Evolutionary conservation across 2,113 vertebrate genomes (phyloP).

Genomic region (Salvelinus fontinalis): DNA sequence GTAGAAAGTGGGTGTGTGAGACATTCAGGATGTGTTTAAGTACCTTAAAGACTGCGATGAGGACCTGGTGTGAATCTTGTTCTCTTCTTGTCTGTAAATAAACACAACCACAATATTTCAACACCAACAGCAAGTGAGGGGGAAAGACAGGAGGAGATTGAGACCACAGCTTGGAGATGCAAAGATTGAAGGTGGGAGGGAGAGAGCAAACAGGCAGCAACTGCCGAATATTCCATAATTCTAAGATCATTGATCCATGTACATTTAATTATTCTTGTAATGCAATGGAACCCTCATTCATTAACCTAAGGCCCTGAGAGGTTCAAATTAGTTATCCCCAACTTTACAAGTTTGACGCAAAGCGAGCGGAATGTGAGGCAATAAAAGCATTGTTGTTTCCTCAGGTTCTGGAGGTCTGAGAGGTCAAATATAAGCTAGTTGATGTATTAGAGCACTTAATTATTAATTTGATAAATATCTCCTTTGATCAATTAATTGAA

Average conservation of each 20-base stretch:
- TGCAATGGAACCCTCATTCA: constrained; percentile 14
- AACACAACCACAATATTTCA: constrained; percentile 1
- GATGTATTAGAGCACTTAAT: background rate
- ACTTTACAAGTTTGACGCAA: constrained; percentile 12
- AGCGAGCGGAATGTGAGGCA: constrained; percentile 33
- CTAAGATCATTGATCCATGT: background rate
- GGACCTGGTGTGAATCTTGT: constrained; percentile 75
- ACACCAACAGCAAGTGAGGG: background rate
- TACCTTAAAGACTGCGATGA: constrained; percentile 71
- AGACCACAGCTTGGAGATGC: background rate
- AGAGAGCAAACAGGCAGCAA: constrained; percentile 1
- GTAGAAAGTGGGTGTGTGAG: background rate
- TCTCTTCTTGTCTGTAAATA: constrained; percentile 74
- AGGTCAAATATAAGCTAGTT: background rate
- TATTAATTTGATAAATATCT: background rate
- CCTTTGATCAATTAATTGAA: background rate
- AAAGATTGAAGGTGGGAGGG: background rate
- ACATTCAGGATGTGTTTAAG: constrained; percentile 32
- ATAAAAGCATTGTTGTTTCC: constrained; percentile 4
- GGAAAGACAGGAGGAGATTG: background rate
- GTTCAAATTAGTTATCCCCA: background rate
- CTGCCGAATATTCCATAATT: background rate
- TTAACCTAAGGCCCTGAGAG: too few species aligned
- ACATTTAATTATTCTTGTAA: constrained; percentile 3
- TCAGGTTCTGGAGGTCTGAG: too few species aligned